Evolutionary conservation across 2,113 vertebrate genomes (phyloP), one percentile per base, ranked within the genome.

Genomic region (Argyrosomus japonicus): DNA sequence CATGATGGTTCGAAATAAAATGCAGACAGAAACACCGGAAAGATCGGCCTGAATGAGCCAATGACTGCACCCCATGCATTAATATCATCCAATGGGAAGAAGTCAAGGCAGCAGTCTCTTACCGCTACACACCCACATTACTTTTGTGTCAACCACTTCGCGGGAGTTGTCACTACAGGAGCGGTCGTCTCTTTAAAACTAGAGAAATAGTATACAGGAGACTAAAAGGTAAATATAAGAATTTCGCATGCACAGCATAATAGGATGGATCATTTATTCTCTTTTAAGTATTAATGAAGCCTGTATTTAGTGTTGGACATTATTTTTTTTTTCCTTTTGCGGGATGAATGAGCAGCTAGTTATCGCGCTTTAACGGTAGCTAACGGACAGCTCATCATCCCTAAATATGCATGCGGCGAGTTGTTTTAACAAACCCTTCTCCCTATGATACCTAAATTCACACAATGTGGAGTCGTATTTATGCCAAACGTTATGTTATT

Each of bases 1-100:
- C 91, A 94, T 93, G 71, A 82, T 68, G 95, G 95, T 87, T 23
- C 85, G 95, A 95, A 91, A 96, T 93, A 96, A 95, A 96, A 94
- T 89, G 95, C 95, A 10, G 32, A 5, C 7, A 82, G 81, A 96
- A 92, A 95, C 25, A 57, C 92, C 94, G 1, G 84, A 53, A 86
- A 87, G 80, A 92, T 48, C 21, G 27, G 1, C 27, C 4, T 2
- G 1, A 19, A 2, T 5, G 1, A 65, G 7, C 95, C 94, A 96
- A 96, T 95, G 1, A 21, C 0, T 29, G 68, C 51, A 5, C 12
- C 4, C 2, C 0, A 10, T 81, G 8, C 27, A 62, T 69, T 61
- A 72, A 27, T 62, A 72, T 15, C 56, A 67, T 29, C 94, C 93
- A 94, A 96, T 95, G 5, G 60, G 40, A 82, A 3, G 47, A 12